Conservation (phyloP, 2,113 vertebrate genomes). For the Acrocephalus arundinaceus region DNA sequence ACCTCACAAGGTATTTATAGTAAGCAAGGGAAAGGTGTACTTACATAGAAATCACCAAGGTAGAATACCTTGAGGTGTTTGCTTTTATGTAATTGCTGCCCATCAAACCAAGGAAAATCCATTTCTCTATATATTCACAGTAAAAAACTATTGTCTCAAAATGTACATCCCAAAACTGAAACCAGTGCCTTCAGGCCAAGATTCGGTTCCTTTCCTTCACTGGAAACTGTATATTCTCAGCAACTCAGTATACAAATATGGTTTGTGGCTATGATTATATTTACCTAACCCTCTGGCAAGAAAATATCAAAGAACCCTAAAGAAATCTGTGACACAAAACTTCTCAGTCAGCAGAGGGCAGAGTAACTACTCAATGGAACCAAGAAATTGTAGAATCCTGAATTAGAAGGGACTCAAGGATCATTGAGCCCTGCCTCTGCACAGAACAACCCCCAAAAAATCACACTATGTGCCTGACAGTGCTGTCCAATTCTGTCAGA, state of each 20-base stretch:
- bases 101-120: not conserved
- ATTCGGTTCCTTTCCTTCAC: not conserved
- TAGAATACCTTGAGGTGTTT: not conserved
- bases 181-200: not conserved
- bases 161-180: not conserved
- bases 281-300: not conserved
- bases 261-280: not conserved
- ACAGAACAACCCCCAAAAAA: not conserved
- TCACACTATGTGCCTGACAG: not conserved
- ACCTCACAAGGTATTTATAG: not conserved
- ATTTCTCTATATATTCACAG: not conserved
- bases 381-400: not conserved
- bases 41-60: not conserved
- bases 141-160: not conserved
- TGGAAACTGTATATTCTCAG: not conserved
- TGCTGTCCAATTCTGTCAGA: not conserved
- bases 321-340: not conserved
- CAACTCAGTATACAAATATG: not conserved
- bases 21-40: not conserved
- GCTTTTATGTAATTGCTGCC: not conserved
- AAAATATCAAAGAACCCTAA: not conserved
- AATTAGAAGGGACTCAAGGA: not conserved
- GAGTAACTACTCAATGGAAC: not conserved
- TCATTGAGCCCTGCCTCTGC: not conserved
- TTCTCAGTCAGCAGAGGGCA: conserved; percentile 18